Base-by-base conservation (phyloP, 2,113 vertebrate species). In the Sylvilagus bachmani region DNA sequence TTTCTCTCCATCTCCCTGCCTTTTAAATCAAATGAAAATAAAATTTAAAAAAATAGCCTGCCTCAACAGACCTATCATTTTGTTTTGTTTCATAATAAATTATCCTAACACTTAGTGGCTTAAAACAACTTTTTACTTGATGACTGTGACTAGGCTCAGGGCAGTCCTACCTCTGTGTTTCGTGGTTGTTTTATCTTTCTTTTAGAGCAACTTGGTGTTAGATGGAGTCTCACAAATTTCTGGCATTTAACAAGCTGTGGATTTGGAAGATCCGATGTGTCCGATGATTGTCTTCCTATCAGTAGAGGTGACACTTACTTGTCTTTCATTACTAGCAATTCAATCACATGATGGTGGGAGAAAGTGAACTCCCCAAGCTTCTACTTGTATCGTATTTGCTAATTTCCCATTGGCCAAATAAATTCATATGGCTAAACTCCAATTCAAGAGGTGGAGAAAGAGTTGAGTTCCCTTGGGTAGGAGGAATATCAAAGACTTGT, bases 291-390 rank as follows among this genome's bases (percentile, higher is more conserved):
- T 5, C 61, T 78, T 95, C 29, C 22, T 66, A 6, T 69, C 6
- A 81, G 13, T n/a, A 38, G 21, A 9, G 24, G 5, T 38, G 6
- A 90, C 31, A 19, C 36, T 53, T 49, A 33, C 33, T 31, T 5
- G 9, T 62, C 21, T 90, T 71, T 85, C 25, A 74, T 77, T 14
- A 77, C n/a, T 17, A 69, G 36, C 7, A 55, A 75, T 62, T 85
- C 11, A 66, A 49, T 58, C 25, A 64, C 27, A 36, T 13, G 14
- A 29, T 84, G 31, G 11, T 33, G 44, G 1, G 36, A 27, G 70
- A 81, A 89, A 61, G 66, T 49, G 21, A 36, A 74, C 12, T 90
- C 81, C 55, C 80, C 55, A 88, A 83, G 49, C 66, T 77, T 78
- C 55, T 85, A 6, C 51, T 77, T 58, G 3, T 11, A 67, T 53